Evolutionary conservation across 53 echinoderm and acorn worm species (phyloP).

Genomic region (Hippasteria phrygiana): DNA sequence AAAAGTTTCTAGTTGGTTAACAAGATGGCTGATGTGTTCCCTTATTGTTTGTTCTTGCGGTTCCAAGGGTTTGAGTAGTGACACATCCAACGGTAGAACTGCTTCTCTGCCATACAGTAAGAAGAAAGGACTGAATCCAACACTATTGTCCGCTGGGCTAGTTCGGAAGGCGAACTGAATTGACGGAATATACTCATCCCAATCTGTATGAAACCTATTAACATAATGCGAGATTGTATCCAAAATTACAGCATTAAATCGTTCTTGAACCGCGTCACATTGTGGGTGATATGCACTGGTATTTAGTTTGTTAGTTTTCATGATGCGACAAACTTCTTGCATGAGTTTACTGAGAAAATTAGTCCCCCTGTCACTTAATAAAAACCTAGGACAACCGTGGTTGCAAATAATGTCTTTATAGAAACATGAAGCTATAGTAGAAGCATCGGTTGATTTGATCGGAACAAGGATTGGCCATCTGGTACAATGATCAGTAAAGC

Average conservation of each 20-base stretch:
- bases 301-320: constrained; percentile 49
- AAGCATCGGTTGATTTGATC: constrained; percentile 20
- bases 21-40: background rate
- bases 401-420: constrained; percentile 20
- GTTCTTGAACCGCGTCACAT: constrained; percentile 57
- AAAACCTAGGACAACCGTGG: constrained; percentile 21
- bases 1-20: background rate
- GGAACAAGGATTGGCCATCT: constrained; percentile 52
- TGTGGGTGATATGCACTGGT: constrained; percentile 59
- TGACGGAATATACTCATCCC: constrained; percentile 54
- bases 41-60: background rate
- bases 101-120: constrained; percentile 40
- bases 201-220: constrained; percentile 49
- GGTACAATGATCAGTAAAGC: constrained; percentile 52
- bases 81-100: constrained; percentile 20
- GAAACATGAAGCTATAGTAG: constrained; percentile 36
- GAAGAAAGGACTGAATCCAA: constrained; percentile 50
- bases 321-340: constrained; percentile 51
- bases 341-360: constrained; percentile 54
- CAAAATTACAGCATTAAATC: constrained; percentile 58
- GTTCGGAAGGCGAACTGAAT: constrained; percentile 37
- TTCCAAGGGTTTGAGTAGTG: background rate
- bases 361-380: constrained; percentile 39
- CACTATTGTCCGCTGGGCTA: constrained; percentile 11
- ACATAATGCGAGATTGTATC: constrained; percentile 67